These are phyloP conservation scores for Zaprionus bogoriensis DNA, from an alignment of 2,888 invertebrate genomes.

Conservation along the genomic window DNA sequence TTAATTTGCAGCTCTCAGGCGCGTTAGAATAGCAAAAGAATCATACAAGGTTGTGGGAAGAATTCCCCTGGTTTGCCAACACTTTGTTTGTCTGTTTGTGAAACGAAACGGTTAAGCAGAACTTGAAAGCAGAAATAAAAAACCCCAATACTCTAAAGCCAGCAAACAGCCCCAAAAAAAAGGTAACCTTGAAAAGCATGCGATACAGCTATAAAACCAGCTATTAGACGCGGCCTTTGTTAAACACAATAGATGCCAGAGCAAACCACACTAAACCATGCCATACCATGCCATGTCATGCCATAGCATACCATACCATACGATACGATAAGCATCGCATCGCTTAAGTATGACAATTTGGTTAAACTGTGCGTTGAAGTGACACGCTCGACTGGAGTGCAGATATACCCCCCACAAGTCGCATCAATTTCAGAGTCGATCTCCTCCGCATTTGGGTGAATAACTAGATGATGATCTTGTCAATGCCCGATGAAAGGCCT, in stretches of 20 bases:
- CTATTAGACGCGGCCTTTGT: constrained; percentile 19
- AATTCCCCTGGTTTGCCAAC: constrained; percentile 10
- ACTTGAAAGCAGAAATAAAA: constrained; percentile 1
- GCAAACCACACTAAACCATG: background rate
- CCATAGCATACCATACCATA: background rate
- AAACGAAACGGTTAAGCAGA: constrained; percentile 1
- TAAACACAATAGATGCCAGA: constrained; percentile 15
- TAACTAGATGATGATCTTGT: constrained; percentile 18
- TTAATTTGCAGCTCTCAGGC: constrained; percentile 2
- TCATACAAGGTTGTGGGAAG: constrained; percentile 44
- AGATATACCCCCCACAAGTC: background rate
- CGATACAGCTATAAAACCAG: constrained; percentile 16
- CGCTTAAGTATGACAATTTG: constrained; percentile 8
- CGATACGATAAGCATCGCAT: constrained; percentile 10
- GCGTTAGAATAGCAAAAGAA: background rate
- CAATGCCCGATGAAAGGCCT: constrained; percentile 32
- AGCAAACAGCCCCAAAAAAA: background rate
- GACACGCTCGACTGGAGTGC: background rate
- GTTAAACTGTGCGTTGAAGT: constrained; percentile 1
- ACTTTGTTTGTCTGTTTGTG: constrained; percentile 30
- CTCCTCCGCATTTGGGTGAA: constrained; percentile 27
- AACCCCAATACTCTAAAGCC: constrained; percentile 2
- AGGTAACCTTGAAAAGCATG: constrained; percentile 37
- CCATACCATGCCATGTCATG: background rate
- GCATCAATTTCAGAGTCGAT: constrained; percentile 4